Base-by-base conservation (phyloP, 2,888 invertebrate species). In the Drosophila colorata region DNA sequence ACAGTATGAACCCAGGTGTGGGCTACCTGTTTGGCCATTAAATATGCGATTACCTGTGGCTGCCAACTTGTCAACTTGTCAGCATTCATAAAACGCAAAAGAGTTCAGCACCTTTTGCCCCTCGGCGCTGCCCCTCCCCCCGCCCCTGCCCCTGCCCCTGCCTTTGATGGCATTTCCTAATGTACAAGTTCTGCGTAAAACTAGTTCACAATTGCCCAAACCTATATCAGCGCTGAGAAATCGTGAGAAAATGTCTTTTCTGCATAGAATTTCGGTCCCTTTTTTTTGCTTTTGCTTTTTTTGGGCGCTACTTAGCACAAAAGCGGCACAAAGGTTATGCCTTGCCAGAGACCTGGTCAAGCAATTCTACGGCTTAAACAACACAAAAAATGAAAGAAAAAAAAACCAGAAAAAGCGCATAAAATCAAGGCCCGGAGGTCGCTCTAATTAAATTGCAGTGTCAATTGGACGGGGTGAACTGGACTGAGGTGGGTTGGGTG, bases 361-460 rank as follows among this genome's bases (percentile, higher is more conserved):
- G 77, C 67, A 80, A 79, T 71, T 75, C 56, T 51, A 59, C 47
- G 64, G 28, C 33, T 13, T 4, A 13, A 33, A 33, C 33, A 33
- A 3, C 33, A 59, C 66, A 59, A 59, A 70, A n/a, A n/a, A n/a
- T n/a, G n/a, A n/a, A n/a, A n/a, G n/a, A n/a, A n/a, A n/a, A n/a
- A n/a, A 72, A 71, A 78, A 73, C 71, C 70, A 47, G 69, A 71
- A 70, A 75, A 70, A 75, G 69, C 65, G 55, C 71, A 79, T 63
- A 53, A 72, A 79, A 68, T 79, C 75, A 71, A 63, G 70, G 74
- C 68, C 63, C 79, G 69, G 78, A 64, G 88, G 88, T 88, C 90
- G 89, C 77, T 78, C 81, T 86, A 87, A 88, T 88, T 88, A 89
- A 89, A 88, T 73, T 76, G 65, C 86, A 87, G 74, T 89, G 88